Evolutionary conservation across 1,140 invertebrate species (phyloP), one percentile per base, ranked within the genome.

Genomic region (Chironomus tepperi): DNA sequence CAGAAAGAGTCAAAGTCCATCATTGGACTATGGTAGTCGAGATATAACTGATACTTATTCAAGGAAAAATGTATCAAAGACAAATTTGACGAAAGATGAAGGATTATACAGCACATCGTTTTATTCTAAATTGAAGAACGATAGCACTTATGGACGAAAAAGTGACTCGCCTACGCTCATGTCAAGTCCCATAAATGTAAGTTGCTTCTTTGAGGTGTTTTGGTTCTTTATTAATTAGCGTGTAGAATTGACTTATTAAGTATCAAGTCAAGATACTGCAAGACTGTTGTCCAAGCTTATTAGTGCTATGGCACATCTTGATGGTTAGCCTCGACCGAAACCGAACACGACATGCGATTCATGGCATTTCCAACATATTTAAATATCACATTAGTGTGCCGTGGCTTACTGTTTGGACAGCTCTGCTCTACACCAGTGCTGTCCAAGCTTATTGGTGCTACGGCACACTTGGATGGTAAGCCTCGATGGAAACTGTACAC

Each of bases 91-190:
- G n/a, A 67, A 67, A 19, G 64, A 67, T 19, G 64, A 67, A 67
- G 64, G 64, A 67, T n/a, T 67, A 15, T 67, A 67, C 24, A 70
- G 74, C 57, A 16, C 74, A 21, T 47, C 47, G 7, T 74, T 24
- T 75, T 21, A 18, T 16, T 74, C 74, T 7, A 74, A 74, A 67
- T 57, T 34, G 12, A 57, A 15, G 18, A 47, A 57, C n/a, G 64
- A 19, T 19, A 24, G 34, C 21, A 74, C 34, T 10, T 74, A 67
- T n/a, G 12, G 19, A 7, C 10, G 79, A 79, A 79, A 79, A 75
- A 81, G 80, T 80, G 80, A 73, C 76, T 78, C 75, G 76, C 75
- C 78, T 74, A 77, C 16, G 73, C 67, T 67, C 2, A 24, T 73
- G 16, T 65, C 57, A 19, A 76, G 74, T 65, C 67, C 74, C n/a